Base-by-base conservation (phyloP, 64 coral and sea anemone genomes). In the Catalaphyllia jardinei region DNA sequence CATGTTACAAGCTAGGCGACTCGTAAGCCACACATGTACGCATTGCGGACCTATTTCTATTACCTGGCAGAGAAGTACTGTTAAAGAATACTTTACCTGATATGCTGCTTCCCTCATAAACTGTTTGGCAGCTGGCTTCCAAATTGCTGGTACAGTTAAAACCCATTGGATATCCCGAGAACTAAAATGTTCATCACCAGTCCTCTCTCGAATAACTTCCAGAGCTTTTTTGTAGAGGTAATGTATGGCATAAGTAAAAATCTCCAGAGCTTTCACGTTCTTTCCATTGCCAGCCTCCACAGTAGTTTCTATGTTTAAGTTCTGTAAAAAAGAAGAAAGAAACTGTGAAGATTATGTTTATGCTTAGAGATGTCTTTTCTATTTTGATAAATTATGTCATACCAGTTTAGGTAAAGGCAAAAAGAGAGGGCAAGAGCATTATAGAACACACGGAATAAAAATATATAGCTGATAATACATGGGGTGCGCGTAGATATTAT, bases 61-160 rank as follows among this genome's bases (percentile, higher is more conserved):
- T 38, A 4, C 35, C 35, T 38, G 35, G 1, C 35, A 38, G 35
- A 38, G 35, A 38, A 38, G 35, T 38, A 38, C 35, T 38, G n/a
- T 38, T 38, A 38, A 38, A 4, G 1, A 38, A 38, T 38, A 54
- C 10, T 54, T 22, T 24, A 67, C 64, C n/a, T 67, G 64, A 10
- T 67, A 67, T n/a, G 64, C 64, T 9, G 64, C 64, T 67, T 67
- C 64, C 10, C 74, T 76, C 74, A 76, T 76, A 46, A 76, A 76
- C 17, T 76, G 74, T 46, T 49, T 76, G 14, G 74, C 74, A 3
- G 9, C 74, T 76, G 74, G 74, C 20, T 49, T 76, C 74, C 74
- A 49, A 4, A 76, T 76, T 49, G 74, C 74, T 13, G 74, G 74
- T 7, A 76, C 74, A 8, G 74, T 76, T 8, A 76, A 49, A 46